Evolutionary conservation across 2,797 vertebrate species (phyloP), one percentile per base, ranked within the genome.

Genomic region (Spinus olivaceus): DNA sequence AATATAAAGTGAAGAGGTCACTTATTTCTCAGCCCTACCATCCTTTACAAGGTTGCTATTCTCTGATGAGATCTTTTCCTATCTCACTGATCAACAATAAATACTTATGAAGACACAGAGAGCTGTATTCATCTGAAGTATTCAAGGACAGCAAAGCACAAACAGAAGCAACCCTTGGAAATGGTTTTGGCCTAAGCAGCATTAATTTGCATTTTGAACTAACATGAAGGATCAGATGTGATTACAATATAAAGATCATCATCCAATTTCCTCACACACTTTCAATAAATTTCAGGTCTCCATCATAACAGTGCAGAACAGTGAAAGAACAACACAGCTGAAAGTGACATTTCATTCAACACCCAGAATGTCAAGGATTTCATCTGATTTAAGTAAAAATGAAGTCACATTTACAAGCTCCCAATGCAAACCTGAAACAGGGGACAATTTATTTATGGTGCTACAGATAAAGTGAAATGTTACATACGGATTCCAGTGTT

Each of bases 401-500:
- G 7, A 71, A 83, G 30, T 53, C 46, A 15, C 15, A 27, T 74
- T 57, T 77, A 35, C 46, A 73, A 70, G 30, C 17, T 79, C 33
- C 11, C 1, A 8, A 70, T 33, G 44, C 32, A 53, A 67, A 25
- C n/a, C 15, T 73, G 20, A 80, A 80, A 66, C 4, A 59, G 18
- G 2, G 3, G 20, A 30, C 30, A 37, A 32, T 23, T 44, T 70
- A 64, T 74, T 84, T 47, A 25, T 5, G 10, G 16, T 44, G 35
- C 42, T 57, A 23, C 4, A 70, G 41, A n/a, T 6, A 8, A 72
- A 89, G 44, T 32, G 21, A 80, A 88, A 54, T 1, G 8, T 74
- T 94, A 99, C 99, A 27, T 98, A 99, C 99, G 97, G 98, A 96
- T 99, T 99, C 99, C 99, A 99, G 98, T 99, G 99, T 96, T 99